Percentiles rank a stretch among this genome's conserved stretches.
Evolutionary conservation across 92 coral and sea anemone genomes (phyloP).

Genomic region (Epizoanthus ramosus): DNA sequence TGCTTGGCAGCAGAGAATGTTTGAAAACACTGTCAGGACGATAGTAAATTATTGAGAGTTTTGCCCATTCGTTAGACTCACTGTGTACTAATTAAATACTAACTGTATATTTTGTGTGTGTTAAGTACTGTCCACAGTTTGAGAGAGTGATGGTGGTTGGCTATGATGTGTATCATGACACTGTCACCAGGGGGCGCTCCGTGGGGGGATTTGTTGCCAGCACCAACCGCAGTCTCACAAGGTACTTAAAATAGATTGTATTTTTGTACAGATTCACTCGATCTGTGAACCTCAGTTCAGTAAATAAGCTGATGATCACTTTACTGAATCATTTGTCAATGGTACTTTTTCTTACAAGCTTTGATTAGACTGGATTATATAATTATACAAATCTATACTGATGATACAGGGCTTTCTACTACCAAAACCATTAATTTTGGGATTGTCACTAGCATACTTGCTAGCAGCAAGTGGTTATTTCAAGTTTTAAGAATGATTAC

Average conservation of each 20-base stretch:
- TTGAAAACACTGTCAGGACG: neutral
- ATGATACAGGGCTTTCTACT: too few species aligned
- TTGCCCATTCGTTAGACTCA: neutral
- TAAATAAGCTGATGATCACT: too few species aligned
- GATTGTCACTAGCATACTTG: too few species aligned
- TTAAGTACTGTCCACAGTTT: constrained; percentile 33
- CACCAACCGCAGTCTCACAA: constrained; percentile 72
- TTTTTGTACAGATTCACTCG: constrained; percentile 40
- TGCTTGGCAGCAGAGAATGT: too few species aligned
- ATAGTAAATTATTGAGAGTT: neutral
- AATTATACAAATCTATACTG: too few species aligned
- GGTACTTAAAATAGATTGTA: constrained; percentile 44
- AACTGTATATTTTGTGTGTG: neutral
- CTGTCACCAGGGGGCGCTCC: constrained; percentile 75
- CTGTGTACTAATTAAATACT: neutral
- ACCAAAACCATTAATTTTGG: too few species aligned
- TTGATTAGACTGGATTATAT: too few species aligned
- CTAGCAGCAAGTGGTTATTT: too few species aligned
- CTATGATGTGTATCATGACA: constrained; percentile 87
- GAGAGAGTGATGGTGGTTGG: constrained; percentile 89
- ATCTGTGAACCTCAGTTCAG: too few species aligned
- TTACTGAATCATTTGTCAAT: too few species aligned
- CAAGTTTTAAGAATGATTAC: too few species aligned
- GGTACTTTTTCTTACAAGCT: too few species aligned
- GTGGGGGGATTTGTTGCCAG: constrained; percentile 98